Conservation (phyloP, 2,113 vertebrate genomes). For the Pungitius pungitius region DNA sequence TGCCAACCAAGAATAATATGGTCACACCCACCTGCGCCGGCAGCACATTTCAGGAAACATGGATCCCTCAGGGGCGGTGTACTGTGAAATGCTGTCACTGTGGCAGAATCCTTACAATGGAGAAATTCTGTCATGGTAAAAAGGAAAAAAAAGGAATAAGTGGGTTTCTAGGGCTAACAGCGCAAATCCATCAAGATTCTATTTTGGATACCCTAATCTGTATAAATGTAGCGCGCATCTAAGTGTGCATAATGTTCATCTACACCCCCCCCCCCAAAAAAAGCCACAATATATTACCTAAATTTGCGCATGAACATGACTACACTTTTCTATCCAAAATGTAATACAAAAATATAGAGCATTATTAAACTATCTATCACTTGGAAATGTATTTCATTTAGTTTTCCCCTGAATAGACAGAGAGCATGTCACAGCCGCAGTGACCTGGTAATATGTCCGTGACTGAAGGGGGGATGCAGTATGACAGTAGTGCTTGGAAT, state of each 20-base stretch:
- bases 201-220: neutral
- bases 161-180: slow-evolving; percentile 19
- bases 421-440: slow-evolving; percentile 5
- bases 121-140: neutral
- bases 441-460: slow-evolving; percentile 33
- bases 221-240: slow-evolving; percentile 8
- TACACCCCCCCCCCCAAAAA: neutral
- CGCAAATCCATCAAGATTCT: slow-evolving; percentile 35
- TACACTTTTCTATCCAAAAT: neutral
- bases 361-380: slow-evolving; percentile 6
- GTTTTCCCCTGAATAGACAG: slow-evolving; percentile 8
- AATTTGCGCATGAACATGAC: neutral
- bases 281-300: neutral
- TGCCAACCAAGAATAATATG: neutral
- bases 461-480: slow-evolving; percentile 11
- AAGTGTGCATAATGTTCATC: slow-evolving; percentile 2
- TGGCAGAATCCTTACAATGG: slow-evolving; percentile 9
- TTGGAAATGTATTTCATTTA: slow-evolving; percentile 11
- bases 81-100: slow-evolving; percentile 22
- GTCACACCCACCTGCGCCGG: neutral
- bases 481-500: slow-evolving; percentile 11
- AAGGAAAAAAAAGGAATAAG: slow-evolving; percentile 3
- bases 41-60: slow-evolving; percentile 7
- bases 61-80: neutral
- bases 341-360: neutral